Evolutionary conservation across 2,113 vertebrate genomes (phyloP), one percentile per base, ranked within the genome.

Genomic region (Daubentonia madagascariensis): DNA sequence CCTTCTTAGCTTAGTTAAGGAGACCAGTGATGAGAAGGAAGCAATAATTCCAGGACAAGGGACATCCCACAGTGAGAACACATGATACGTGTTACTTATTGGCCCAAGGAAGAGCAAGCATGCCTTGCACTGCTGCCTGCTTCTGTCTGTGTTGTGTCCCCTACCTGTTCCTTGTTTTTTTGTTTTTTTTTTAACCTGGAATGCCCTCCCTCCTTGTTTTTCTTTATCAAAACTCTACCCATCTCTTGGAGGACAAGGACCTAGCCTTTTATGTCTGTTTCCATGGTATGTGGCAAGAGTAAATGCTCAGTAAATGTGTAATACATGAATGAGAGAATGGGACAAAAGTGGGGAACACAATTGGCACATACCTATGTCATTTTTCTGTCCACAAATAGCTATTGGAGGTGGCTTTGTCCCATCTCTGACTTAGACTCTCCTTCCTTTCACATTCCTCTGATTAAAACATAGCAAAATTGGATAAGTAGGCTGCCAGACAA

Each of bases 141-240:
- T n/a, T 65, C 48, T 54, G 10, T 9, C 50, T 59, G 1, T 65
- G 11, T 65, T 59, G 6, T 50, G 67, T 85, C n/a, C 10, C 11
- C 48, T 30, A 17, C 23, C 25, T 37, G 4, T 6, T 59, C 5
- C 28, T 6, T 65, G 50, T 30, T 20, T 35, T 81, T 86, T n/a
- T 61, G 25, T 35, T 81, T 86, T n/a, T 61, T 91, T 96, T 35
- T n/a, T n/a, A n/a, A 94, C n/a, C 12, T n/a, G n/a, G 90, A 92
- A 54, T 88, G 45, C 45, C 30, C 35, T 35, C n/a, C 8, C 10
- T 91, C 67, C 50, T 90, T 59, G 25, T 67, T 59, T 85, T 50
- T 95, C 9, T 87, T 89, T n/a, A 63, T 92, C 20, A 88, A 72
- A 84, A 50, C 20, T 85, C 68, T 35, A 40, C 37, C 30, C 23